Evolutionary conservation across 2,888 invertebrate species (phyloP), one percentile per base, ranked within the genome.

Genomic region (Cylindroiulus punctatus): DNA sequence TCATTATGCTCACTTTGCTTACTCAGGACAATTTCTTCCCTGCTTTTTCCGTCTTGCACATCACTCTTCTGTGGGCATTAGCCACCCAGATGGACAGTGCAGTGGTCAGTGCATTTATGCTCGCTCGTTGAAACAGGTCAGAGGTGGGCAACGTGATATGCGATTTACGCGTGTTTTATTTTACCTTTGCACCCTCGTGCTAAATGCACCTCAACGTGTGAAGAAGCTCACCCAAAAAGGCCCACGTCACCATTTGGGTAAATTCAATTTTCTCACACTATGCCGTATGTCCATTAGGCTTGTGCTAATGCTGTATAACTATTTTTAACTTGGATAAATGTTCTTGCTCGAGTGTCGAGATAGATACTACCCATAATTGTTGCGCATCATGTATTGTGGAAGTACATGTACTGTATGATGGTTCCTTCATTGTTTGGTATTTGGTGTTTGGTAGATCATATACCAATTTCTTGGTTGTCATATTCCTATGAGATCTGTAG

Each of bases 51-150:
- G 8, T 84, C 22, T 36, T 30, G 22, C 44, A 84, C 22, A 26
- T 84, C 52, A 84, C 30, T 32, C 84, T 52, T 47, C 44, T 84
- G 84, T 52, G 26, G 26, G 52, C 22, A 84, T 26, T 84, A 5
- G 52, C 44, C 84, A 52, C 17, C 44, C 44, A 84, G 47, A 52
- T 84, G 47, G 52, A 52, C 44, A 47, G 14, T 22, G 52, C 7
- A 47, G 84, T 84, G 84, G 84, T 52, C 52, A 52, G 52, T 84
- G 84, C 44, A 84, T 84, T 84, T 76, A 14, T 32, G 76, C 3
- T 76, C 76, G 26, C 76, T 76, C 3, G 30, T 76, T 32, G 76
- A 76, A 76, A 76, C 76, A 17, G 76, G 76, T 76, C 76, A 76
- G 76, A 76, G 76, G 76, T 76, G 76, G 76, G 76, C 76, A 76